Base-by-base conservation (phyloP, 2,797 vertebrate genomes). In the Myotis pilosus region DNA sequence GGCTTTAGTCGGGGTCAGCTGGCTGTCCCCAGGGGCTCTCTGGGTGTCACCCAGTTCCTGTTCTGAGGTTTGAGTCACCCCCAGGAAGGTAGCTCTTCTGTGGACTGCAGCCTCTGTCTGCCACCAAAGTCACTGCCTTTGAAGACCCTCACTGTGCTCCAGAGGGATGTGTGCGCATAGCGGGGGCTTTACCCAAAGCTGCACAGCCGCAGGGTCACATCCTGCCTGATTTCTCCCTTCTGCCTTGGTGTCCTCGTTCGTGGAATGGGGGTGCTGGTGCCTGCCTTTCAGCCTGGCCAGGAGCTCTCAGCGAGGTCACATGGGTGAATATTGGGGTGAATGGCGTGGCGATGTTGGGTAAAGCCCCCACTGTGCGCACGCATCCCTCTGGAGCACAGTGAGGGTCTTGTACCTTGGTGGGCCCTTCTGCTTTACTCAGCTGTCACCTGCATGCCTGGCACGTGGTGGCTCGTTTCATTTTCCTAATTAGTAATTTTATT, bases 1-100 rank as follows among this genome's bases (percentile, higher is more conserved):
- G 87, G 71, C 92, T 92, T n/a, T 33, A 3, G 44, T 15, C 13
- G 38, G 82, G 94, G 47, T 62, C 75, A 49, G 57, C 89, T 8
- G 16, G 38, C n/a, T 17, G 7, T 68, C 75, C 2, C 0, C 1
- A 1, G 51, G 38, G 53, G 47, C 53, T 69, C 57, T 30, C 33
- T 9, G 38, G 53, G 84, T 28, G 33, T 62, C 3, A 1, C 75
- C 76, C 33, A 6, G 51, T 55, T n/a, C 76, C 78, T 17, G 55
- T 13, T 33, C 53, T 2, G 30, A 89, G 80, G 60, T 66, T 91
- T 16, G 79, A 88, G 91, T 88, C 55, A 62, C 10, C 68, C 33
- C 49, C 4, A 8, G 41, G 53, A 20, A 36, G 66, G 75, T 36
- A 75, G 71, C 71, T 75, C 0, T 55, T 49, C 28, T 0, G 0